phyloP scores from a whole-genome alignment of 1,140 invertebrate genomes.

The Cotesia glomerata region DNA sequence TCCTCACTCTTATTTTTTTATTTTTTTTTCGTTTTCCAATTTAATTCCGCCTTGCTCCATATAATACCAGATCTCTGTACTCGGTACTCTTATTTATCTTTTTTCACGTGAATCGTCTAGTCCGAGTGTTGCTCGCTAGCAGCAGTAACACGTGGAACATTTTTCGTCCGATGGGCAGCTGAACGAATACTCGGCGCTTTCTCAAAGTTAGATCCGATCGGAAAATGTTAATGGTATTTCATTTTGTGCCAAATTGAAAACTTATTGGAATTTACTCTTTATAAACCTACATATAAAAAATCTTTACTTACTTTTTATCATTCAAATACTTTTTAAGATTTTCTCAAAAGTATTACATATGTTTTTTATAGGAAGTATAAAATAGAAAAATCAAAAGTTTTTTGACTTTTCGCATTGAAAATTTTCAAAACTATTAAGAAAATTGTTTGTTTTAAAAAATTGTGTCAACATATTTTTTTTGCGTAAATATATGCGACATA shows the following conservation, averaged over 20 bases:
- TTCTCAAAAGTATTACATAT: too few relatives aligned
- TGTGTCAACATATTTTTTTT: too few relatives aligned
- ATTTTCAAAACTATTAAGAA: too few relatives aligned
- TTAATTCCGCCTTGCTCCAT: conserved; percentile 6
- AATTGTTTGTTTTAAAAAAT: too few relatives aligned
- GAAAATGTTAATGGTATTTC: conserved; percentile 53
- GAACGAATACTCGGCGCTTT: background rate
- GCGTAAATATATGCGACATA: too few relatives aligned
- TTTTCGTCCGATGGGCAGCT: background rate
- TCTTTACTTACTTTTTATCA: too few relatives aligned
- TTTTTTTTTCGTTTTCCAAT: background rate
- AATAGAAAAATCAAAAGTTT: too few relatives aligned
- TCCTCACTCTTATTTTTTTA: conserved; percentile 1
- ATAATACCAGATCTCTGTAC: conserved; percentile 1
- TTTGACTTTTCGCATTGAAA: too few relatives aligned
- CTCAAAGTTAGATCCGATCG: conserved; percentile 12
- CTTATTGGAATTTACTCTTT: conserved; percentile 38
- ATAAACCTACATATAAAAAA: conserved; percentile 15
- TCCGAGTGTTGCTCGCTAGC: background rate
- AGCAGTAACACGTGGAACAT: background rate
- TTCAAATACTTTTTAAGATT: too few relatives aligned
- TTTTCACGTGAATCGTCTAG: conserved; percentile 22
- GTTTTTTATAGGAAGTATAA: too few relatives aligned
- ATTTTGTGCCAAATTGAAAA: conserved; percentile 55
- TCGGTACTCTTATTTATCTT: background rate